Evolutionary conservation across 2,113 vertebrate species (phyloP), one percentile per base, ranked within the genome.

Genomic region (Zapus hudsonius): DNA sequence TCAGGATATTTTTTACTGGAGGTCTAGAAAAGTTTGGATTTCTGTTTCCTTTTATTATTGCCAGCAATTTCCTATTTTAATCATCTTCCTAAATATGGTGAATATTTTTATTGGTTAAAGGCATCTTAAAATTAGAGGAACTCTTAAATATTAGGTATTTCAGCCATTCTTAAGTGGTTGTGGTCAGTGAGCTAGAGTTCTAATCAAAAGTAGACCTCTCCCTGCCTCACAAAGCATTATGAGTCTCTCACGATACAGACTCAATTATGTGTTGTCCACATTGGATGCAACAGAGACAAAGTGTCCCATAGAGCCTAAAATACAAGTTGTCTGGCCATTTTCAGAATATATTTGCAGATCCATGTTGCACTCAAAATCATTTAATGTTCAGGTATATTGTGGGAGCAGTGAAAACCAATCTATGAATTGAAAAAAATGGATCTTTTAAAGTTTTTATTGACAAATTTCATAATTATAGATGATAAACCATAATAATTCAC

Each of bases 191-290:
- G 57, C 36, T 79, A 67, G 2, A 4, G 31, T 87, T 52, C 25
- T 73, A 10, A 44, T 6, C 38, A 84, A 76, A 73, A 16, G 7
- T 33, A 76, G 31, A 8, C 3, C 5, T 9, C 8, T 0, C 15
- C 9, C 13, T 29, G 8, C 52, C 63, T 80, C 8, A 67, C n/a
- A 3, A 73, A 20, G 1, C 31, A 38, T 78, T 55, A 7, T 38
- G 38, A 1, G 11, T 73, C 33, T 22, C 55, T 2, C 66, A 11
- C 1, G 9, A n/a, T 0, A 17, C 0, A 6, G 55, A 10, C 55
- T 25, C 33, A 33, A 38, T 27, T 20, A 1, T 13, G 4, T 27
- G 15, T 29, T 79, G 0, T 29, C 16, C 76, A 9, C 55, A 13
- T 7, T 40, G 55, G 4, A 25, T 44, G 0, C 2, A 4, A 27